Evolutionary conservation across 2,113 vertebrate genomes (phyloP).

Genomic region (Ceyx melanurus): DNA sequence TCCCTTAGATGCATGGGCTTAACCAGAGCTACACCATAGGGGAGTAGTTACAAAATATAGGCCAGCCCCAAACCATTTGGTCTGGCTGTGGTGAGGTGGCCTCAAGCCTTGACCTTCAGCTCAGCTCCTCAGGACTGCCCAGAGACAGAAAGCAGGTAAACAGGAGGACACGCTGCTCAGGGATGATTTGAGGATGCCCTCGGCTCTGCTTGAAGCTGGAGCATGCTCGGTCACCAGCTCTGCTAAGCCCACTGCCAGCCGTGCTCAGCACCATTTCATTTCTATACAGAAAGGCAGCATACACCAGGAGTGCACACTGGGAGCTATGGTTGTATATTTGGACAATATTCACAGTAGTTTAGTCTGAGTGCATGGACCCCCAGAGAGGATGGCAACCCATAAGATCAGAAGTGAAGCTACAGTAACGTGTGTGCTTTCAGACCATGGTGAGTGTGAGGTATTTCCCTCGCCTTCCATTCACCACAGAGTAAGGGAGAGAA

Average conservation of each 20-base stretch:
- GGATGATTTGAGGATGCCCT: neutral
- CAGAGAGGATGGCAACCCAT: neutral
- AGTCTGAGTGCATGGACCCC: neutral
- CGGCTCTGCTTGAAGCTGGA: neutral
- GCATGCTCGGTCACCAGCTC: fast-evolving
- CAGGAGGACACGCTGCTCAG: neutral
- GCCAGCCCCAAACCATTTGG: fast-evolving
- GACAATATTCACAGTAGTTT: fast-evolving
- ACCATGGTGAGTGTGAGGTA: neutral
- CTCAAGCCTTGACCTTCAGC: neutral
- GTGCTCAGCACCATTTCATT: neutral
- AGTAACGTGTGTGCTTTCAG: neutral
- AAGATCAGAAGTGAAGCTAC: neutral
- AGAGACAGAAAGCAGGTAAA: fast-evolving
- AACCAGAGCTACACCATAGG: neutral
- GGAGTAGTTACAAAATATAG: neutral
- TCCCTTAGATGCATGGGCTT: neutral
- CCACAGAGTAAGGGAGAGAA: neutral
- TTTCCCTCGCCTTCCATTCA: neutral
- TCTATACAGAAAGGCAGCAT: neutral
- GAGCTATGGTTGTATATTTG: neutral
- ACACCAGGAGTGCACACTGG: fast-evolving
- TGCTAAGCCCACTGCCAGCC: neutral
- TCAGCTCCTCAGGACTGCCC: neutral
- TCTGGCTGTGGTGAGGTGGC: fast-evolving